Evolutionary conservation across 2,113 vertebrate genomes (phyloP).

Genomic region (Pseudopipra pipra): DNA sequence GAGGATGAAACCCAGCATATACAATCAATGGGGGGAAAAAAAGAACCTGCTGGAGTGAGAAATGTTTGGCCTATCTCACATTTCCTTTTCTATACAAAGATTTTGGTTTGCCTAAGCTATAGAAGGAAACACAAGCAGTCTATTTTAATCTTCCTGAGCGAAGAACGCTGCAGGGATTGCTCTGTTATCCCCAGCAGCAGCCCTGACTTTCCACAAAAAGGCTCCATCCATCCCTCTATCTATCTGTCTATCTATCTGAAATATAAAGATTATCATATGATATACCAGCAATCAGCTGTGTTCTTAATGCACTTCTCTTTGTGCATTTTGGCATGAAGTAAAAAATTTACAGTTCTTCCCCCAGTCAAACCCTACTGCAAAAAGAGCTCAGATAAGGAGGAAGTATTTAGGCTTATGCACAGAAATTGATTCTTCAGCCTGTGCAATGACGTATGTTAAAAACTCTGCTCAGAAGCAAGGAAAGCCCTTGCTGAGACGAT

Average conservation of each 20-base stretch:
- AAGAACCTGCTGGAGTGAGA: background rate
- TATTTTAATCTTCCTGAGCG: constrained; percentile 49
- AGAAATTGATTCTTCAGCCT: constrained; percentile 16
- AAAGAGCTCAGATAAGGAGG: constrained; percentile 2
- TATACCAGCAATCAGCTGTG: background rate
- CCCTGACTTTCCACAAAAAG: constrained; percentile 14
- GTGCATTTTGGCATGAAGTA: background rate
- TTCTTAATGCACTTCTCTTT: background rate
- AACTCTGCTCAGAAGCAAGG: constrained; percentile 41
- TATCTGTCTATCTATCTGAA: background rate
- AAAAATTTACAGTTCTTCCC: background rate
- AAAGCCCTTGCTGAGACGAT: background rate
- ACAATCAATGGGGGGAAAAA: background rate
- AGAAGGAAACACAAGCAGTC: constrained; percentile 44
- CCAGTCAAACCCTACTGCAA: background rate
- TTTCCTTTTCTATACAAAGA: constrained; percentile 26
- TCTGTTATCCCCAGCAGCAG: constrained; percentile 39
- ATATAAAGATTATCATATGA: background rate
- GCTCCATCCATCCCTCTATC: background rate
- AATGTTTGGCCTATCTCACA: background rate
- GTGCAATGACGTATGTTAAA: constrained; percentile 31
- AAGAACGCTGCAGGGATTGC: constrained; percentile 31
- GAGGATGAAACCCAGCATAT: background rate
- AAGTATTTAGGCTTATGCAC: constrained; percentile 1
- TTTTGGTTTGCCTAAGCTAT: constrained; percentile 31